Percentiles rank a stretch among this genome's conserved stretches.
These are phyloP conservation scores for Zele albiditarsus DNA, from an alignment of 2,888 invertebrate species.

Conservation along the genomic window DNA sequence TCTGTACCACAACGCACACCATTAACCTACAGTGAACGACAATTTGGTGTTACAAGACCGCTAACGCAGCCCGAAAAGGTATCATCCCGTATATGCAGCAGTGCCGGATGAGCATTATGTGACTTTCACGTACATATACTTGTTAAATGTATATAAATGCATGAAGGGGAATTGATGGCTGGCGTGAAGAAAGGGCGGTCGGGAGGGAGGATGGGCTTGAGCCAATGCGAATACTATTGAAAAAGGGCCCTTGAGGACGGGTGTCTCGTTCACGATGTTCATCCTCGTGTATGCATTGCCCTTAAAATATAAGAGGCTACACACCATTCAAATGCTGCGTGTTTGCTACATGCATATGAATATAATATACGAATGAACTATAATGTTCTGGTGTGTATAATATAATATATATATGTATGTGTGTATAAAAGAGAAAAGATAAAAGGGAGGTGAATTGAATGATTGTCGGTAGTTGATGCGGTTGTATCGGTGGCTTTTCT, in stretches of 20 bases:
- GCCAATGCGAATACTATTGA: not conserved
- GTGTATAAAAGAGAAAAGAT: not conserved
- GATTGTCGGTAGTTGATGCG: constrained; percentile 40
- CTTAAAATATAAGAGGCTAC: not conserved
- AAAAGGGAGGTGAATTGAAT: constrained; percentile 40
- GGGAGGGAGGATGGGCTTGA: constrained; percentile 38
- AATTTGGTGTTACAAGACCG: constrained; percentile 60
- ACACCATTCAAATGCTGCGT: not conserved
- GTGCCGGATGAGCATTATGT: constrained; percentile 34
- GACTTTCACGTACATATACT: constrained; percentile 11
- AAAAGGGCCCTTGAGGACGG: not conserved
- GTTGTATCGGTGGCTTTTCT: constrained; percentile 56
- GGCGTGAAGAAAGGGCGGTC: constrained; percentile 21
- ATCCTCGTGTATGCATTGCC: not conserved
- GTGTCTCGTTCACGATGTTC: not conserved
- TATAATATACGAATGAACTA: not conserved
- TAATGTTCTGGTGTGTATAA: not conserved
- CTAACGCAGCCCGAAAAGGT: constrained; percentile 50
- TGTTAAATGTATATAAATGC: not conserved
- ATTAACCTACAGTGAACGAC: constrained; percentile 43
- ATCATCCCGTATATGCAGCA: constrained; percentile 16
- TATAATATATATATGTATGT: constrained; percentile 12
- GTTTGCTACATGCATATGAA: not conserved
- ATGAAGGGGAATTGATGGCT: not conserved
- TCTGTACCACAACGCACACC: not conserved